Conservation (phyloP, 2,797 vertebrate genomes). For the Etheostoma nigrum region DNA sequence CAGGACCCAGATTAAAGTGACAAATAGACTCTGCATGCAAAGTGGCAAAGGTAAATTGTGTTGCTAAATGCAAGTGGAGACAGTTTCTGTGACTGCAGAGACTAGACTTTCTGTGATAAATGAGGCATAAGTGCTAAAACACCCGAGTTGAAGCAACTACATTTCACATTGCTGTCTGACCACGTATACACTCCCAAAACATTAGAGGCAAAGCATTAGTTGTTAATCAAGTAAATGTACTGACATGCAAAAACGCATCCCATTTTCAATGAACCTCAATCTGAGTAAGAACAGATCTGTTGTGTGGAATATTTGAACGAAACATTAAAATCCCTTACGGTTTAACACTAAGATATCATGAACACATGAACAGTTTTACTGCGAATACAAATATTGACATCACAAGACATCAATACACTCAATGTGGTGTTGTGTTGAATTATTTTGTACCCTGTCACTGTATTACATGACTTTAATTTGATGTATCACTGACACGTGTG, state of each 20-base stretch:
- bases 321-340: neutral
- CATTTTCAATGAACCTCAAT: constrained; percentile 58
- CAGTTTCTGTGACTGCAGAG: constrained; percentile 62
- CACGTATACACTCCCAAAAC: constrained; percentile 71
- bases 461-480: neutral
- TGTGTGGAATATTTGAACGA: constrained; percentile 43
- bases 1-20: constrained; percentile 77
- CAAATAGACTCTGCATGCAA: constrained; percentile 80
- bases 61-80: constrained; percentile 73
- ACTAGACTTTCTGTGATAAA: constrained; percentile 72
- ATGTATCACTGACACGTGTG: neutral
- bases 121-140: constrained; percentile 75
- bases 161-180: constrained; percentile 62
- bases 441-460: neutral
- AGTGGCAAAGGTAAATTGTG: constrained; percentile 81
- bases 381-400: neutral
- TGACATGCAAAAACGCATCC: constrained; percentile 58
- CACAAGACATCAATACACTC: neutral
- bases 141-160: constrained; percentile 67
- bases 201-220: constrained; percentile 46
- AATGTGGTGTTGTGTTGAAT: neutral
- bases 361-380: neutral
- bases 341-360: neutral
- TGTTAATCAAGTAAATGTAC: constrained; percentile 77
- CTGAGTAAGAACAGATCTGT: constrained; percentile 66